phyloP scores from a whole-genome alignment of 2,888 invertebrate species.

The Cryptus armator region DNA sequence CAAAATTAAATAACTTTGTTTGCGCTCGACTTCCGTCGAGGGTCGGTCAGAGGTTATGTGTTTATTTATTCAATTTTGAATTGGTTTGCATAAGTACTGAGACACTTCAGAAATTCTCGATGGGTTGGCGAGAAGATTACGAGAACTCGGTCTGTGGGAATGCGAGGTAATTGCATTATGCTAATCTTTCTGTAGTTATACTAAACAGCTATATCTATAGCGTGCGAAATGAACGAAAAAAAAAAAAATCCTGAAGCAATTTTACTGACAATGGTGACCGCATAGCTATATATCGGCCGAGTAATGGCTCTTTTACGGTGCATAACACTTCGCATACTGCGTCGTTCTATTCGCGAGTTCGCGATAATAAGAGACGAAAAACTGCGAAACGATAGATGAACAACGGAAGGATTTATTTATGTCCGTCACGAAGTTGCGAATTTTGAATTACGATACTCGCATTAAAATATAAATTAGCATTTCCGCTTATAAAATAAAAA shows the following conservation, averaged over 20 bases:
- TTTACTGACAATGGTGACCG: conserved; percentile 16
- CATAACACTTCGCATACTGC: background rate
- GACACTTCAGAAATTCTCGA: background rate
- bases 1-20: no score
- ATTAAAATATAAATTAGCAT: background rate
- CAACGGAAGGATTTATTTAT: conserved; percentile 26
- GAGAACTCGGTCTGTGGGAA: background rate
- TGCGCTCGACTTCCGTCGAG: no score
- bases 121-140: background rate
- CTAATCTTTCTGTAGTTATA: conserved; percentile 31
- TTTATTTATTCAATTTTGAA: background rate
- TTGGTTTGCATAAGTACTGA: no score
- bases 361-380: background rate
- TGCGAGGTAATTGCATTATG: conserved; percentile 40
- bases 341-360: conserved; percentile 5
- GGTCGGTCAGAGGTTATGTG: background rate
- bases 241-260: conserved; percentile 14
- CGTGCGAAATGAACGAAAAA: background rate
- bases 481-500: background rate
- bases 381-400: background rate
- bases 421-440: background rate
- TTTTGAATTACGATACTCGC: background rate
- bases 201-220: background rate
- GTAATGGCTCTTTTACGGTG: conserved; percentile 39
- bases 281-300: conserved; percentile 11